These are phyloP conservation scores for Electrona antarctica DNA, from an alignment of 2,113 vertebrate genomes.

Conservation along the genomic window DNA sequence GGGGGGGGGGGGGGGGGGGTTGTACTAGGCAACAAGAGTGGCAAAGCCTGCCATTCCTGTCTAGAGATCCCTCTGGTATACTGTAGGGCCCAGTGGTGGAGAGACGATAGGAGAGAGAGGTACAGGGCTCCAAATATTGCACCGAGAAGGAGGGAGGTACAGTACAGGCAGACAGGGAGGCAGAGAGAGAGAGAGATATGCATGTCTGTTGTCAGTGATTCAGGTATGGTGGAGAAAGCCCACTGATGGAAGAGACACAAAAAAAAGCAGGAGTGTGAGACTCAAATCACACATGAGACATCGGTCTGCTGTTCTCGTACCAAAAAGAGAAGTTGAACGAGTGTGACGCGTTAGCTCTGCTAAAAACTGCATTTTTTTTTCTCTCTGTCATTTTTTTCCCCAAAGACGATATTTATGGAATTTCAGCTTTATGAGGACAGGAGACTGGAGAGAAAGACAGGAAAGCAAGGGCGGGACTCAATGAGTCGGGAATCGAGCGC, in stretches of 20 bases:
- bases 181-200: conserved; percentile 1
- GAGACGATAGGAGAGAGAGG: conserved; percentile 26
- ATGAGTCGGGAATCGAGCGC: too few relatives aligned
- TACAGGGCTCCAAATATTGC: too few relatives aligned
- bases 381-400: background rate
- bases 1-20: background rate
- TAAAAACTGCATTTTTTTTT: background rate
- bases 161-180: background rate
- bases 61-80: conserved; percentile 58
- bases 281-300: conserved; percentile 23
- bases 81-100: conserved; percentile 44
- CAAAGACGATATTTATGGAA: too few relatives aligned
- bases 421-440: too few relatives aligned
- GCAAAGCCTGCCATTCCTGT: conserved; percentile 61
- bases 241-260: conserved; percentile 24
- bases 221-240: conserved; percentile 41
- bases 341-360: background rate
- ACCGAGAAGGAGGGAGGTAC: conserved; percentile 11
- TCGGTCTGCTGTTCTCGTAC: conserved; percentile 17
- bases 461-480: too few relatives aligned
- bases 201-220: conserved; percentile 30
- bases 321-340: background rate
- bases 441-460: too few relatives aligned
- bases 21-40: conserved; percentile 49
- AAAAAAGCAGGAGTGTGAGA: conserved; percentile 15